Evolutionary conservation across 1,140 invertebrate genomes (phyloP).

Genomic region (Brachionus rotundiformis): DNA sequence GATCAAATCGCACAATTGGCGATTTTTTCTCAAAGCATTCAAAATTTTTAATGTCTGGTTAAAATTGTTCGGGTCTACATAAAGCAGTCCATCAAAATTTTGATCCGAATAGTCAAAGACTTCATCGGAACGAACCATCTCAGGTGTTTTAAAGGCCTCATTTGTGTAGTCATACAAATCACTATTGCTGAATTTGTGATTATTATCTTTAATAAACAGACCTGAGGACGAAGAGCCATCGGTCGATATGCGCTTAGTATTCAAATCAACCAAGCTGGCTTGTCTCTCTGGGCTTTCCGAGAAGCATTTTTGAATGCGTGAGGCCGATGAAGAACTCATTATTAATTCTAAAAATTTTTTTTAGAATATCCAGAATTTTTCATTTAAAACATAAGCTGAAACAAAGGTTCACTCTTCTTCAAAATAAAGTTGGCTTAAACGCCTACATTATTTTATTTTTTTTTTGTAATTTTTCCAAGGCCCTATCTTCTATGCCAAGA

Average conservation of each 20-base stretch:
- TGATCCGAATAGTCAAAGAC: slow-evolving; percentile 24
- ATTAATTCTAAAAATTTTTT: slow-evolving; percentile 14
- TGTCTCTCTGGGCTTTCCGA: slow-evolving; percentile 29
- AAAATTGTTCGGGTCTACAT: neutral
- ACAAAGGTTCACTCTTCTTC: neutral
- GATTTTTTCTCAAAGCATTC: slow-evolving; percentile 35
- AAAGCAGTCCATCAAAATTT: slow-evolving; percentile 24
- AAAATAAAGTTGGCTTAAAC: neutral
- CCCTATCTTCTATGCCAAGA: neutral
- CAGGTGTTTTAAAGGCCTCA: slow-evolving; percentile 3
- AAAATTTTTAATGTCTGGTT: slow-evolving; percentile 47
- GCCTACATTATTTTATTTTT: neutral
- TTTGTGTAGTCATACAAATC: slow-evolving; percentile 44
- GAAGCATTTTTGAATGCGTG: neutral
- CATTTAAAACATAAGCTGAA: neutral
- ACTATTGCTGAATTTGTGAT: slow-evolving; percentile 39
- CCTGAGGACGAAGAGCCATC: neutral
- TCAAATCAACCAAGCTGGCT: neutral
- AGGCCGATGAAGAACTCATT: neutral
- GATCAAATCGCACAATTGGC: slow-evolving; percentile 50
- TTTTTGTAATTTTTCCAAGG: neutral
- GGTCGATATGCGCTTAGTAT: neutral
- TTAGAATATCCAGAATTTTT: slow-evolving; percentile 10
- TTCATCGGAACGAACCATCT: neutral
- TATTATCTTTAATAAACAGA: neutral